These are phyloP conservation scores for Spea bombifrons DNA, from an alignment of 2,113 vertebrate genomes.

Conservation along the genomic window DNA sequence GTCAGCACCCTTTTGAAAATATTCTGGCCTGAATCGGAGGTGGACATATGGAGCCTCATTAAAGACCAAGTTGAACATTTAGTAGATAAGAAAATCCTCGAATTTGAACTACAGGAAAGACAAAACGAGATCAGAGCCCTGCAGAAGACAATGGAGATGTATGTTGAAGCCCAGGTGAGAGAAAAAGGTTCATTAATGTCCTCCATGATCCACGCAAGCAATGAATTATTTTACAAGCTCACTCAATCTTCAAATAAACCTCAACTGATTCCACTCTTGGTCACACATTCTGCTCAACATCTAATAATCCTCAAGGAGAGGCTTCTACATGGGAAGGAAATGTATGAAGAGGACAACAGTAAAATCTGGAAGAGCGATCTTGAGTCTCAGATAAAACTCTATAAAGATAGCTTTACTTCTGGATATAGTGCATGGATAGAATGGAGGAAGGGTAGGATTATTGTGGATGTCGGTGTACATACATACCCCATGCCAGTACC, in stretches of 20 bases:
- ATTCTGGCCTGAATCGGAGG: not conserved
- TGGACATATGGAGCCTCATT: slow-evolving; percentile 12
- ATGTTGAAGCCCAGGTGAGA: not conserved
- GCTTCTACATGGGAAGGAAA: slow-evolving; percentile 10
- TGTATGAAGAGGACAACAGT: slow-evolving; percentile 1
- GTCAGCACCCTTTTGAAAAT: not conserved
- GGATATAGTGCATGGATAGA: not conserved
- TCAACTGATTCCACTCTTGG: slow-evolving; percentile 1
- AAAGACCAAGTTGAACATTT: not conserved
- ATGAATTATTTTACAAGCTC: slow-evolving; percentile 3
- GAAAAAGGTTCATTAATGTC: slow-evolving; percentile 6
- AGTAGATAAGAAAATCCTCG: not conserved
- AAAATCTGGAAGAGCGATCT: not conserved
- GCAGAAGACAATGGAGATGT: slow-evolving; percentile 8
- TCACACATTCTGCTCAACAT: slow-evolving; percentile 7
- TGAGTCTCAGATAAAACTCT: not conserved
- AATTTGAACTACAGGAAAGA: slow-evolving; percentile 23
- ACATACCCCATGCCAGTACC: not conserved
- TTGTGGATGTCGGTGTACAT: not conserved
- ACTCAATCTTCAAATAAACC: not conserved
- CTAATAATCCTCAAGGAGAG: slow-evolving; percentile 10
- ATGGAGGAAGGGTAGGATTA: not conserved
- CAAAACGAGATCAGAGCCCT: not conserved
- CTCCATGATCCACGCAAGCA: not conserved
- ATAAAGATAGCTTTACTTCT: not conserved